Conservation (phyloP, 1,140 invertebrate genomes). For the Orussus abietinus region DNA sequence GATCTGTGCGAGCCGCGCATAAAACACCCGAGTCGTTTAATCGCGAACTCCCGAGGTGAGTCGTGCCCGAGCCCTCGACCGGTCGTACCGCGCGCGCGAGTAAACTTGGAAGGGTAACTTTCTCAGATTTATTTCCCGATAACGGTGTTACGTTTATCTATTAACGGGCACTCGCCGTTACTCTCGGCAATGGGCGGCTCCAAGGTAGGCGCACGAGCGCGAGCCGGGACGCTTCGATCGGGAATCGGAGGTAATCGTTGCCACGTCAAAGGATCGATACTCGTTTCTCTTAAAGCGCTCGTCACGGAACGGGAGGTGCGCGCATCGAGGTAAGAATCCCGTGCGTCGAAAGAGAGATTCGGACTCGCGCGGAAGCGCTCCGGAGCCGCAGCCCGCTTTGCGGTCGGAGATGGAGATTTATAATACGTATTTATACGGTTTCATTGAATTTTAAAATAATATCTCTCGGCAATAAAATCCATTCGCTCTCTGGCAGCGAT, state of each 20-base stretch:
- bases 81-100: background rate
- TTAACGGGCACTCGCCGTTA: conserved; percentile 23
- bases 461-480: conserved; percentile 11
- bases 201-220: background rate
- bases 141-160: conserved; percentile 23
- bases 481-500: conserved; percentile 3
- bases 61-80: conserved; percentile 10
- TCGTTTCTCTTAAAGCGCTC: background rate
- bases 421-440: background rate
- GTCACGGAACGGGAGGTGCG: background rate
- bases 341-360: no score
- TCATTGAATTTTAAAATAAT: no score
- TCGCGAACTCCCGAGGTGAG: conserved; percentile 31
- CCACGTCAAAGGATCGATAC: background rate
- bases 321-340: background rate
- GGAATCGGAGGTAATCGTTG: no score
- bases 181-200: background rate
- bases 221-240: background rate
- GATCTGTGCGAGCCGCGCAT: conserved; percentile 37
- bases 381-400: no score
- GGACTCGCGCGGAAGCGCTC: no score
- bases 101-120: conserved; percentile 1
- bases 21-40: conserved; percentile 46
- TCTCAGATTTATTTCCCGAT: conserved; percentile 18
- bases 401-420: background rate